phyloP scores from a whole-genome alignment of 2,113 vertebrate genomes.

The Zosterops lateralis region DNA sequence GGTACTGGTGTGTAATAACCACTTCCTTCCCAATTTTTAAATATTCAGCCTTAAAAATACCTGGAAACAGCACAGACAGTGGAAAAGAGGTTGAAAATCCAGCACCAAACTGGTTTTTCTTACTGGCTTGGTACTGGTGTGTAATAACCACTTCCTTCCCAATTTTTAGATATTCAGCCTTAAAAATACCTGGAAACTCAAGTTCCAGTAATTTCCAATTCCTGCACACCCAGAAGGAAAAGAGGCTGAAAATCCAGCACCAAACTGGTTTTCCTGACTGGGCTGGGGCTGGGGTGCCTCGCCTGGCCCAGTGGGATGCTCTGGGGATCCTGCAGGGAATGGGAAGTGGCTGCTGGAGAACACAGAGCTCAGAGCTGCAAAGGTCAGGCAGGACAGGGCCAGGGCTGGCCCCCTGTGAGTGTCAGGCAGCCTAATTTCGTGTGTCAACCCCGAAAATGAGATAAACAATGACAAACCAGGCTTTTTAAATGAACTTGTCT shows the following conservation, averaged over 20 bases:
- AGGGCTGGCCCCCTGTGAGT: constrained; percentile 66
- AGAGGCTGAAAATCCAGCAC: neutral
- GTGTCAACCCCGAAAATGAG: constrained; percentile 85
- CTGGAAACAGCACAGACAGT: neutral
- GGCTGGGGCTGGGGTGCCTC: neutral
- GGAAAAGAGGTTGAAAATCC: neutral
- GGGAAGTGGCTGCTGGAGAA: constrained; percentile 15
- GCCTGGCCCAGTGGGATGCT: neutral
- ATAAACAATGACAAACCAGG: constrained; percentile 81
- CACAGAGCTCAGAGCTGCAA: neutral
- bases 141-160: neutral
- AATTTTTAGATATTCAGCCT: neutral
- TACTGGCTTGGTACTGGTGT: neutral
- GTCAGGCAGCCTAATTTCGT: constrained; percentile 81
- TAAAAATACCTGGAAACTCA: neutral
- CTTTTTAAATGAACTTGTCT: constrained; percentile 90
- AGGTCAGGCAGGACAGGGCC: constrained; percentile 72
- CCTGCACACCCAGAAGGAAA: too few relatives aligned
- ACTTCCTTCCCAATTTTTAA: neutral
- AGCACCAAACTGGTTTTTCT: neutral
- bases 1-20: too few relatives aligned
- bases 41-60: neutral
- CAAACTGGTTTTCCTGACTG: neutral
- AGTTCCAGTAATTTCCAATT: too few relatives aligned
- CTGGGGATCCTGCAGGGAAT: neutral